Conservation (phyloP, 2,797 vertebrate species). For the Cynopterus sphinx region DNA sequence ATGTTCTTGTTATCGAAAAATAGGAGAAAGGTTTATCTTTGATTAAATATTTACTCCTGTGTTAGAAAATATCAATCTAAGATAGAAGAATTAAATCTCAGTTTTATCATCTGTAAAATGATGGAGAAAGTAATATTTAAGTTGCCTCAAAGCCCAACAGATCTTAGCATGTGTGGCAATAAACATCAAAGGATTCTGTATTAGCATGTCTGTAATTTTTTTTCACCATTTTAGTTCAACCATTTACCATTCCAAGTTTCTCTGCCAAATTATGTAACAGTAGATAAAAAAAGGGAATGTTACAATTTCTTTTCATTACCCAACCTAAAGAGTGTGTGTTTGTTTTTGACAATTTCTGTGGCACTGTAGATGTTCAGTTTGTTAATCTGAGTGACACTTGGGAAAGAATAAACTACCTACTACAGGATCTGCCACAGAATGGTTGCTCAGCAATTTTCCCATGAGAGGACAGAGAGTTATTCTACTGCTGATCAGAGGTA, state of each 20-base stretch:
- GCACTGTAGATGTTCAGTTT: background rate
- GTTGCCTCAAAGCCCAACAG: background rate
- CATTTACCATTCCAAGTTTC: background rate
- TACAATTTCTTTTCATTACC: background rate
- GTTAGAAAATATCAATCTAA: background rate
- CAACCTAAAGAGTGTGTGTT: background rate
- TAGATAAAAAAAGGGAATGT: background rate
- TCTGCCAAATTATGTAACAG: background rate
- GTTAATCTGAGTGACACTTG: background rate
- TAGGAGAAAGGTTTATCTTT: slow-evolving; percentile 5
- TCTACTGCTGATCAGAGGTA: background rate
- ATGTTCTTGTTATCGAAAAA: background rate
- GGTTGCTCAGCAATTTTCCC: background rate
- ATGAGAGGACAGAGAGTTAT: background rate
- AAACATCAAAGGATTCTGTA: background rate
- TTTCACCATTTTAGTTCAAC: background rate
- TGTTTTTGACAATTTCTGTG: background rate
- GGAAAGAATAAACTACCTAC: background rate
- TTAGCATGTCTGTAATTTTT: background rate
- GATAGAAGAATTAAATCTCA: background rate
- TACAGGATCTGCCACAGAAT: background rate
- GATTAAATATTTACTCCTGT: background rate
- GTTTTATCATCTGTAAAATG: background rate
- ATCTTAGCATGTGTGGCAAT: background rate
- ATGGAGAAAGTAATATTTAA: background rate